Evolutionary conservation across 2,888 invertebrate genomes (phyloP).

Genomic region (Conomelus anceps): DNA sequence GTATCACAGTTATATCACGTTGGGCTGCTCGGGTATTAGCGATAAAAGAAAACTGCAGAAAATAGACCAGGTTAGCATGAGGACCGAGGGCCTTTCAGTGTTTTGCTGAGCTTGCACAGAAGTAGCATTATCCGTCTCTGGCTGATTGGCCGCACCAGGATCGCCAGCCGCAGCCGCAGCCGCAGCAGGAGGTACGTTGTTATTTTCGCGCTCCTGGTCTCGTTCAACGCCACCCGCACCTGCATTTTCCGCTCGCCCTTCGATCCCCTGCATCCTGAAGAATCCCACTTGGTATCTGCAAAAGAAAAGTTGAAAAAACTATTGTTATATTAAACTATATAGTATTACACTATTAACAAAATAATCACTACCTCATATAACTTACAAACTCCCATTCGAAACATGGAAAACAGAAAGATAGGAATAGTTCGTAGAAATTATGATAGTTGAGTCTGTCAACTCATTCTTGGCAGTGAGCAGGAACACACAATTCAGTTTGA

Average conservation of each 20-base stretch:
- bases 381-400: no score
- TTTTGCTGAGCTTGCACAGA: neutral
- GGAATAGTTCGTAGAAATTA: no score
- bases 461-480: no score
- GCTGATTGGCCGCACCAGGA: conserved; percentile 14
- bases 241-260: conserved; percentile 18
- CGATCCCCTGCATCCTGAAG: conserved; percentile 49
- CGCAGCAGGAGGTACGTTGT: conserved; percentile 26
- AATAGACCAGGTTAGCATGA: conserved; percentile 81
- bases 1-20: conserved; percentile 44
- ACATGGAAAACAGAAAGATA: no score
- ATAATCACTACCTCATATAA: neutral
- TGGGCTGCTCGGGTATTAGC: conserved; percentile 82
- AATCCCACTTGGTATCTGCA: conserved; percentile 71
- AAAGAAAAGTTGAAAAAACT: conserved; percentile 25
- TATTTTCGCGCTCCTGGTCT: conserved; percentile 26
- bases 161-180: conserved; percentile 36
- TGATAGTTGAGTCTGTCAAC: no score
- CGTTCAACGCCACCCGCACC: conserved; percentile 22
- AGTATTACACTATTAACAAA: conserved; percentile 3
- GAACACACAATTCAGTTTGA: no score
- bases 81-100: conserved; percentile 51
- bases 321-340: conserved; percentile 19
- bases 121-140: conserved; percentile 35
- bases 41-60: conserved; percentile 91